Conservation (phyloP, 2,797 vertebrate species). For the Sebastes nivosus region DNA sequence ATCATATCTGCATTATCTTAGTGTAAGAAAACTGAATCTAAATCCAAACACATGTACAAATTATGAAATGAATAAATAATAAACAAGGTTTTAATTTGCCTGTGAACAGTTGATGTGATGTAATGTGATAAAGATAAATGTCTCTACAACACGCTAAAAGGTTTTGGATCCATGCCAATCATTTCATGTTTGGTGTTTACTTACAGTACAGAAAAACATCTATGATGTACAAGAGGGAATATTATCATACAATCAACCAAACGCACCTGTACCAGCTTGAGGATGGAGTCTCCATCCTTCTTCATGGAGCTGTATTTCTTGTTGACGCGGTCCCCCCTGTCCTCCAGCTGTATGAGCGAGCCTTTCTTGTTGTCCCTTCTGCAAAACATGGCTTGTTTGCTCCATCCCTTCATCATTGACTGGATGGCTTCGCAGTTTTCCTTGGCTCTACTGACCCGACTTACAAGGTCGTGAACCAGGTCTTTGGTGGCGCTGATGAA, state of each 20-base stretch:
- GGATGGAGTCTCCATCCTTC: conserved; percentile 80
- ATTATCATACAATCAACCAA: not conserved
- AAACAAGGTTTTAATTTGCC: not conserved
- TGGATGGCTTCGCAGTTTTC: conserved; percentile 79
- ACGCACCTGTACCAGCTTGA: conserved; percentile 82
- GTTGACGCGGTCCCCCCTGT: conserved; percentile 76
- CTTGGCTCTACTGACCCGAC: conserved; percentile 78
- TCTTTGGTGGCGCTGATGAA: conserved; percentile 77
- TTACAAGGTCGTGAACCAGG: conserved; percentile 69
- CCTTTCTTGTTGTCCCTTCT: conserved; percentile 84
- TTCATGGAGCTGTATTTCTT: conserved; percentile 80
- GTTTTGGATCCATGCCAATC: not conserved
- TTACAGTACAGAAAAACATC: not conserved
- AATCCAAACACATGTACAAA: not conserved
- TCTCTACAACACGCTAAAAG: not conserved
- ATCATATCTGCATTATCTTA: not conserved
- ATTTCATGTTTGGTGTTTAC: not conserved
- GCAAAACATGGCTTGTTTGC: conserved; percentile 79
- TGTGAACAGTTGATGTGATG: not conserved
- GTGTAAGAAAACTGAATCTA: not conserved
- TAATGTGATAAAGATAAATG: not conserved
- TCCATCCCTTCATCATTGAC: conserved; percentile 80
- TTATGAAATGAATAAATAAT: not conserved
- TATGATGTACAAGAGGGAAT: not conserved
- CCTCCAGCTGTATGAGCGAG: conserved; percentile 78